Percentiles rank a stretch among this genome's conserved stretches.
Evolutionary conservation across 2,888 invertebrate species (phyloP).

Genomic region (Drosophila lacicola): DNA sequence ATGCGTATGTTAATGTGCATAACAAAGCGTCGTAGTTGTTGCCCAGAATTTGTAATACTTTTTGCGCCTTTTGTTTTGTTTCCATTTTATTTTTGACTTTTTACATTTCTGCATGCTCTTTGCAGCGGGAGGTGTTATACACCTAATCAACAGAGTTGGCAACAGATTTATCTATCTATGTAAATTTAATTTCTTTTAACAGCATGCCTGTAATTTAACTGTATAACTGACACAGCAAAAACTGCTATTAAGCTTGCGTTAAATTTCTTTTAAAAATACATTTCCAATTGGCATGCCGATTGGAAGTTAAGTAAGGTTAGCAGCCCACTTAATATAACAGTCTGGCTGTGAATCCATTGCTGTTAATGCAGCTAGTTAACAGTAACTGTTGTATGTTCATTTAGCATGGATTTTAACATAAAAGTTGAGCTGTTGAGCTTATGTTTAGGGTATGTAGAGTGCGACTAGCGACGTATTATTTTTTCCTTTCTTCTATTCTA

Average conservation of each 20-base stretch:
- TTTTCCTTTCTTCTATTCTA: slow-evolving; percentile 15
- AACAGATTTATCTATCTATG: background rate
- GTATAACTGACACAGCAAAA: too few relatives aligned
- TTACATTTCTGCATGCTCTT: slow-evolving; percentile 4
- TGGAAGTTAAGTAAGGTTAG: background rate
- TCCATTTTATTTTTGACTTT: slow-evolving; percentile 1
- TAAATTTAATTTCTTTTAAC: background rate
- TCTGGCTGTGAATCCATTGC: too few relatives aligned
- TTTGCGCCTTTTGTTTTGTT: slow-evolving; percentile 46
- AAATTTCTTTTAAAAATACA: too few relatives aligned
- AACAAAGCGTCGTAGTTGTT: slow-evolving; percentile 60
- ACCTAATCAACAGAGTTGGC: background rate
- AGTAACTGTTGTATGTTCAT: too few relatives aligned
- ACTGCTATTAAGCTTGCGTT: too few relatives aligned
- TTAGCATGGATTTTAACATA: too few relatives aligned
- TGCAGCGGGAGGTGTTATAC: slow-evolving; percentile 1
- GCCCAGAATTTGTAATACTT: slow-evolving; percentile 74
- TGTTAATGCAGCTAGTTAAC: too few relatives aligned
- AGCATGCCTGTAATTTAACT: background rate
- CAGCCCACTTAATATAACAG: background rate
- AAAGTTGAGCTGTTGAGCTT: background rate
- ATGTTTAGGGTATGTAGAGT: slow-evolving; percentile 9
- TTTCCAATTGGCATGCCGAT: background rate
- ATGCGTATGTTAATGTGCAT: slow-evolving; percentile 58
- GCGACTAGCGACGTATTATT: background rate